Percentiles rank a stretch among this genome's conserved stretches.
Evolutionary conservation across 64 coral and sea anemone species (phyloP).

Genomic region (Montipora efflorescens): DNA sequence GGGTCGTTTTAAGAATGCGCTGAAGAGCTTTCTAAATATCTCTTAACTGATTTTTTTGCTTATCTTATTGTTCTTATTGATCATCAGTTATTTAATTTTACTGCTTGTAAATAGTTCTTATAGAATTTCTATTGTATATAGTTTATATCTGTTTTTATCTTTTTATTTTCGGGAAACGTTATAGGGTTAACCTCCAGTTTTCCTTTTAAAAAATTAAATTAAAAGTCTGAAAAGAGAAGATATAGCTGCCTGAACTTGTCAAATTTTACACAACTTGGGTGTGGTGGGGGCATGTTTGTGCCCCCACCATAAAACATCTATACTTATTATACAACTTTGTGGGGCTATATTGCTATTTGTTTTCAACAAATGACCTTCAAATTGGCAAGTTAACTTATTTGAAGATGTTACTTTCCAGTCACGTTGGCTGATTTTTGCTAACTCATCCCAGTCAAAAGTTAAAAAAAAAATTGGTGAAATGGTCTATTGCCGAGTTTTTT

Average conservation of each 20-base stretch:
- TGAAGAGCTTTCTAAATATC: no score
- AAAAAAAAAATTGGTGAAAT: constrained; percentile 10
- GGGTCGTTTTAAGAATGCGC: no score
- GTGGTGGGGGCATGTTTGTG: constrained; percentile 27
- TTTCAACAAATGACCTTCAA: constrained; percentile 14
- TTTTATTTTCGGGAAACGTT: no score
- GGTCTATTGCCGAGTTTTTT: constrained; percentile 13
- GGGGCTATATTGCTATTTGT: constrained; percentile 7
- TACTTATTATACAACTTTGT: constrained; percentile 7
- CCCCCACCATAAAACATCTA: constrained; percentile 9
- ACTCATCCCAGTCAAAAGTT: constrained; percentile 29
- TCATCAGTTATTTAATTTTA: no score
- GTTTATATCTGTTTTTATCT: no score
- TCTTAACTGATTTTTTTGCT: no score
- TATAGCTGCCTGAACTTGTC: constrained; percentile 1
- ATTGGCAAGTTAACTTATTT: constrained; percentile 10
- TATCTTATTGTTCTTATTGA: no score
- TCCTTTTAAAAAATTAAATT: no score
- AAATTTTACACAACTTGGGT: constrained; percentile 25
- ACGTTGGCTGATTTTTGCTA: constrained; percentile 13
- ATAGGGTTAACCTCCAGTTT: no score
- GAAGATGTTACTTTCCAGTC: constrained; percentile 13
- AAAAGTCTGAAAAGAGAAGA: constrained; percentile 7
- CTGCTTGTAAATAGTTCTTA: no score
- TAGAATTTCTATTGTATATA: no score